phyloP scores from a whole-genome alignment of 2,113 vertebrate genomes.

The Tylochromis polylepis region DNA sequence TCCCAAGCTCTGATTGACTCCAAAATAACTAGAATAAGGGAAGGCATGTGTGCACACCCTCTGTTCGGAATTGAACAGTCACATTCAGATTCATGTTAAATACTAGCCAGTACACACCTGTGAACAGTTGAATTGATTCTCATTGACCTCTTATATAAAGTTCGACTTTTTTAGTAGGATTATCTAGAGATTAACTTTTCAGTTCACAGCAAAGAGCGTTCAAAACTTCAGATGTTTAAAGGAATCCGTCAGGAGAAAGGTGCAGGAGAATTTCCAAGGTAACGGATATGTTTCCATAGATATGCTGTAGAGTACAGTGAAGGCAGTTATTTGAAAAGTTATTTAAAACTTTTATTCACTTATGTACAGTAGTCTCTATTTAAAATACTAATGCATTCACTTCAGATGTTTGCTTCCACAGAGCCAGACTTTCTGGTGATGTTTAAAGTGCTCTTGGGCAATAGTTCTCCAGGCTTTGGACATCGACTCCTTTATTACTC shows the following conservation, averaged over 20 bases:
- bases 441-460: background rate
- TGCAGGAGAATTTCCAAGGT: background rate
- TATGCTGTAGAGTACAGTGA: background rate
- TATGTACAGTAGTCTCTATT: background rate
- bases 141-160: background rate
- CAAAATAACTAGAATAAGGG: background rate
- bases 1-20: background rate
- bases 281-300: background rate
- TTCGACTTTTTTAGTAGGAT: background rate
- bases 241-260: background rate
- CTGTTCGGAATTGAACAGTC: background rate
- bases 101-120: background rate
- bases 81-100: background rate
- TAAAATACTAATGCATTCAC: background rate
- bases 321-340: background rate
- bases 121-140: background rate
- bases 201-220: background rate
- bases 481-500: background rate
- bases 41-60: background rate
- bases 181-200: background rate
- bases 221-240: background rate
- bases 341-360: background rate
- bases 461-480: background rate
- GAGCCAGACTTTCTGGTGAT: background rate
- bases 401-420: background rate